A percentile compares a stretch with the other conserved stretches of the same genome.
These are phyloP conservation scores for Tenodera sinensis DNA, from an alignment of 2,888 invertebrate genomes.

Conservation along the genomic window DNA sequence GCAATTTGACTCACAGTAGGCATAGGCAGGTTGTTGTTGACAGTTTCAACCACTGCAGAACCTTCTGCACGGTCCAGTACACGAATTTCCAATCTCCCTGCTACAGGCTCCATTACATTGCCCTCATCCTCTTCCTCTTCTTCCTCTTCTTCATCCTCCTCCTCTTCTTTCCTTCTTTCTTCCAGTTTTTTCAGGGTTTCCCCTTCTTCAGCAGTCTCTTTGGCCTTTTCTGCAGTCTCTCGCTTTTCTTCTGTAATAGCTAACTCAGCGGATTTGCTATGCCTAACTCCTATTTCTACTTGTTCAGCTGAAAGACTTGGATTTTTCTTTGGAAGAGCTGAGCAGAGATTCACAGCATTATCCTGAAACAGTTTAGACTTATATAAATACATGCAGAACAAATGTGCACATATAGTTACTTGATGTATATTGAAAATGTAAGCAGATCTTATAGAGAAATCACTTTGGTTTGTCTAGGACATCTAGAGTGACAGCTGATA, in stretches of 20 bases:
- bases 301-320: not conserved
- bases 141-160: constrained; percentile 16
- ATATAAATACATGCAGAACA: too few species aligned
- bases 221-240: not conserved
- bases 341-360: constrained; percentile 33
- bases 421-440: too few species aligned
- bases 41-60: constrained; percentile 32
- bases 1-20: not conserved
- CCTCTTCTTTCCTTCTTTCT: constrained; percentile 10
- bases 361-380: constrained; percentile 28
- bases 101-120: constrained; percentile 58
- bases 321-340: constrained; percentile 5
- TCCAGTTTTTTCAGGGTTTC: constrained; percentile 12
- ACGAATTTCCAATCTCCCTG: constrained; percentile 77
- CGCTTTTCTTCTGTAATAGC: not conserved
- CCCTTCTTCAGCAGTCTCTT: constrained; percentile 4
- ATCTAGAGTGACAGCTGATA: too few species aligned
- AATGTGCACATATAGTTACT: too few species aligned
- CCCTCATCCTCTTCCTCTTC: constrained; percentile 38
- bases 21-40: constrained; percentile 38
- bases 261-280: not conserved
- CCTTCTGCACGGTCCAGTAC: constrained; percentile 47
- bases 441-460: too few species aligned
- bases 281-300: not conserved
- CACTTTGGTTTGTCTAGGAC: too few species aligned